Percentiles rank a stretch among this genome's conserved stretches.
Conservation (phyloP, 2,797 vertebrate genomes). For the Ficedula albicollis region DNA sequence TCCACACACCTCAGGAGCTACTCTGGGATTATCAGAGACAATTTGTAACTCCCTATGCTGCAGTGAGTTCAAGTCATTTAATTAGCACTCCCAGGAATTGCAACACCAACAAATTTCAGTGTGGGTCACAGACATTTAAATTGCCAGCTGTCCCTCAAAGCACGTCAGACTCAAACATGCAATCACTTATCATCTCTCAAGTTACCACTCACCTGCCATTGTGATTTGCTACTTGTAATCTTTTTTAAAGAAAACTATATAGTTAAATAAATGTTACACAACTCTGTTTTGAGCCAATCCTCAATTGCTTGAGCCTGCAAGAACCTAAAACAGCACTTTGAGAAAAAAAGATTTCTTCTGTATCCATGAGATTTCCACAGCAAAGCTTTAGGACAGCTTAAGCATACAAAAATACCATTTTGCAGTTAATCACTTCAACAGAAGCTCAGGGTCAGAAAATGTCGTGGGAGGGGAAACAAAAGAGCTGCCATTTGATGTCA, state of each 20-base stretch:
- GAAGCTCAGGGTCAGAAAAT: conserved; percentile 39
- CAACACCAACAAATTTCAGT: not conserved
- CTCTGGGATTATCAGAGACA: not conserved
- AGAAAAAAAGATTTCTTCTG: not conserved
- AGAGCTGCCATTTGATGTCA: conserved; percentile 30
- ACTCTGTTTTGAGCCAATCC: not conserved
- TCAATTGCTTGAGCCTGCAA: not conserved
- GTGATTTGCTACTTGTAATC: not conserved
- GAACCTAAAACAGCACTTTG: not conserved
- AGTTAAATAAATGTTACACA: not conserved
- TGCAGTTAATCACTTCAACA: conserved; percentile 47
- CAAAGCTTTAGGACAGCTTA: not conserved
- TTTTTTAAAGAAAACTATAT: not conserved
- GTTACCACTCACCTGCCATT: not conserved
- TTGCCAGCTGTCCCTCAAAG: not conserved
- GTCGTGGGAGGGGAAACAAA: conserved; percentile 55
- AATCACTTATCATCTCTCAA: not conserved
- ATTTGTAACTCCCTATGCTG: fast-evolving
- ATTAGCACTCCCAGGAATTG: not conserved
- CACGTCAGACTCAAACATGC: not conserved
- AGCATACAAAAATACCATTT: conserved; percentile 22
- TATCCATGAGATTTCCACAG: not conserved
- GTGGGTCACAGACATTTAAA: not conserved
- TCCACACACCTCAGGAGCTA: not conserved
- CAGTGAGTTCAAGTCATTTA: not conserved